Conservation (phyloP, 2,113 vertebrate species). For the Oryzias curvinotus region DNA sequence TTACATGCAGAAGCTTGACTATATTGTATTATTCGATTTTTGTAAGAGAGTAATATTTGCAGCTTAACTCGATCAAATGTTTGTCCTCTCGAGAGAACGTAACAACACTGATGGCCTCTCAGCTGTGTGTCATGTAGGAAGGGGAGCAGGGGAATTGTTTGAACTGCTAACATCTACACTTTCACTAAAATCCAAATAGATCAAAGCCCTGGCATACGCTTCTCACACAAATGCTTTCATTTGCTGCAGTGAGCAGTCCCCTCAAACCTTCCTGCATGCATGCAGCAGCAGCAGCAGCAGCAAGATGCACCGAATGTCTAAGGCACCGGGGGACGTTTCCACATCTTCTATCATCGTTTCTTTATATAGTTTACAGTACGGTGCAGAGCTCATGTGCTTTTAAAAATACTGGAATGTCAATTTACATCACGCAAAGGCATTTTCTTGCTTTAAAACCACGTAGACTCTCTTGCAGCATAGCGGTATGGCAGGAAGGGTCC, state of each 20-base stretch:
- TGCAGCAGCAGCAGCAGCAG: constrained; percentile 31
- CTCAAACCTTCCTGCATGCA: background rate
- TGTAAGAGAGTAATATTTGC: constrained; percentile 9
- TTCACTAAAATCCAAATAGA: background rate
- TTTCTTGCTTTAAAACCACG: background rate
- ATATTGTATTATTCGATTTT: background rate
- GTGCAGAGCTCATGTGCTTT: background rate
- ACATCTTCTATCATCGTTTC: constrained; percentile 61
- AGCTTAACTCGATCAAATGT: constrained; percentile 64
- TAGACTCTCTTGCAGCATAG: background rate
- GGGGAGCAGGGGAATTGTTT: background rate
- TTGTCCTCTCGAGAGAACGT: constrained; percentile 41
- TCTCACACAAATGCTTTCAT: too few species aligned
- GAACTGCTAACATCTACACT: too few species aligned
- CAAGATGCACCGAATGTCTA: constrained; percentile 27
- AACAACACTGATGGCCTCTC: constrained; percentile 53
- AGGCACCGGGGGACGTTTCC: constrained; percentile 27
- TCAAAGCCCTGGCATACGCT: too few species aligned
- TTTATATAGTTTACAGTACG: constrained; percentile 44
- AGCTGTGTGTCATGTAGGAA: constrained; percentile 43
- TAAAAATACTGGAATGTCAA: background rate
- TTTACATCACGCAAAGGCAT: background rate
- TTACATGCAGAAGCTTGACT: constrained; percentile 12
- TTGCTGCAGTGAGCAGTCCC: too few species aligned
- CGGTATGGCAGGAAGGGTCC: background rate